Conservation (phyloP, 1,140 invertebrate genomes). For the Drosophila bocqueti region DNA sequence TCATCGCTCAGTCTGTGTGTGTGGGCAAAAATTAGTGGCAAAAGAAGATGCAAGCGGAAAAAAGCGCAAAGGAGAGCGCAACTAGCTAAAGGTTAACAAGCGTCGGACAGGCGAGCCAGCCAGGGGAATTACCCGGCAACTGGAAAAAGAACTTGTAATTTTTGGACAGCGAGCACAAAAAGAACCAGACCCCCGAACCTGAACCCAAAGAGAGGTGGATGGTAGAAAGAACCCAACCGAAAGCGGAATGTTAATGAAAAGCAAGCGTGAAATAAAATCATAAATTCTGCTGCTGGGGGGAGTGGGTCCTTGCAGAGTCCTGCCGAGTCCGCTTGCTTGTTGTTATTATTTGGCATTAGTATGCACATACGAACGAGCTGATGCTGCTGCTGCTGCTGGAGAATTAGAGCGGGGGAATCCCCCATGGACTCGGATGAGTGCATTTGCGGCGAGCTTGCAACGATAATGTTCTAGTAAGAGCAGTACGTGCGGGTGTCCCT, state of each 20-base stretch:
- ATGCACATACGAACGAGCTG: slow-evolving; percentile 32
- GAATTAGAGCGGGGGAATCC: slow-evolving; percentile 13
- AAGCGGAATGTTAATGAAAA: slow-evolving; percentile 77
- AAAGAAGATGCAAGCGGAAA: slow-evolving; percentile 49
- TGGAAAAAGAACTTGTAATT: slow-evolving; percentile 72
- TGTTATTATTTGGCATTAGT: slow-evolving; percentile 71
- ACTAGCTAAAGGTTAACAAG: slow-evolving; percentile 80
- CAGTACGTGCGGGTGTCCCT: slow-evolving; percentile 25
- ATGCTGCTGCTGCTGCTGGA: not conserved
- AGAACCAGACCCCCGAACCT: not conserved
- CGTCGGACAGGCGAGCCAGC: slow-evolving; percentile 53
- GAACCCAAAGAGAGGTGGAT: slow-evolving; percentile 13
- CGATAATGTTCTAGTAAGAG: slow-evolving; percentile 64
- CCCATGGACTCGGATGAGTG: slow-evolving; percentile 57
- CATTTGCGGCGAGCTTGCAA: slow-evolving; percentile 74
- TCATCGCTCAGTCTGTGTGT: slow-evolving; percentile 11
- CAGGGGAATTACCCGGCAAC: slow-evolving; percentile 54
- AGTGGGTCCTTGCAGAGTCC: not conserved
- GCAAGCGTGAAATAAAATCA: slow-evolving; percentile 84
- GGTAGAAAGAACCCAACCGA: slow-evolving; percentile 14
- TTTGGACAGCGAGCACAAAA: slow-evolving; percentile 57
- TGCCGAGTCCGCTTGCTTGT: slow-evolving; percentile 1
- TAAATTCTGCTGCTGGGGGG: slow-evolving; percentile 70
- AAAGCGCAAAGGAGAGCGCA: slow-evolving; percentile 49
- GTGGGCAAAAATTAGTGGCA: slow-evolving; percentile 72